Base-by-base conservation (phyloP, 2,113 vertebrate species). In the Diglossa brunneiventris region DNA sequence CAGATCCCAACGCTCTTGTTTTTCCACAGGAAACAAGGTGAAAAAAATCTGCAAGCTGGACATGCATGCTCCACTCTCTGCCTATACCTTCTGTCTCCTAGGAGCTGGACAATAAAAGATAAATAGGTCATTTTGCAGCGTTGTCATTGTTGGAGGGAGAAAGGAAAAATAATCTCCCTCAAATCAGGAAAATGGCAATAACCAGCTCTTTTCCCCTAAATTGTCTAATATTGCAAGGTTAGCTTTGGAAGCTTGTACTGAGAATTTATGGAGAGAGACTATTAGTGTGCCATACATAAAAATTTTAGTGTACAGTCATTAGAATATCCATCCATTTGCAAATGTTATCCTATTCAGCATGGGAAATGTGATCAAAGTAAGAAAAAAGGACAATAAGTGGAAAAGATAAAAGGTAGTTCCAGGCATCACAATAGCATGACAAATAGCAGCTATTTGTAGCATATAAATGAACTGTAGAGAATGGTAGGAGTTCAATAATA, bases 251-350 rank as follows among this genome's bases (percentile, higher is more conserved):
- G 15, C 61, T 70, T 90, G n/a, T 24, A 24, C 26, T 30, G 67
- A 53, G 74, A 87, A 92, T 94, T 96, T 95, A 89, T 83, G 55
- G 52, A 89, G 84, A 94, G 90, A 79, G 9, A 89, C 46, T 87
- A 95, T 92, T 94, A 95, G 89, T 87, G 87, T 86, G 61, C 33
- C 70, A 82, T 91, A 79, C 33, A 52, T 46, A 81, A 77, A 87
- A 88, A 79, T 89, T 77, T 77, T 50, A 56, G 53, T 26, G n/a
- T 49, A 35, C 73, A 77, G 33, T 61, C 21, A 41, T 49, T 78
- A 88, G 44, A 90, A 56, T 83, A 87, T 47, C 49, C n/a, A 76
- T 61, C 13, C 23, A 6, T 93, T 33, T 69, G 66, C 20, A 37
- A 93, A 83, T 35, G 9, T 56, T 68, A 26, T 52, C 9, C 31